Evolutionary conservation across 2,888 invertebrate species (phyloP).

Genomic region (Tortrix viridana): DNA sequence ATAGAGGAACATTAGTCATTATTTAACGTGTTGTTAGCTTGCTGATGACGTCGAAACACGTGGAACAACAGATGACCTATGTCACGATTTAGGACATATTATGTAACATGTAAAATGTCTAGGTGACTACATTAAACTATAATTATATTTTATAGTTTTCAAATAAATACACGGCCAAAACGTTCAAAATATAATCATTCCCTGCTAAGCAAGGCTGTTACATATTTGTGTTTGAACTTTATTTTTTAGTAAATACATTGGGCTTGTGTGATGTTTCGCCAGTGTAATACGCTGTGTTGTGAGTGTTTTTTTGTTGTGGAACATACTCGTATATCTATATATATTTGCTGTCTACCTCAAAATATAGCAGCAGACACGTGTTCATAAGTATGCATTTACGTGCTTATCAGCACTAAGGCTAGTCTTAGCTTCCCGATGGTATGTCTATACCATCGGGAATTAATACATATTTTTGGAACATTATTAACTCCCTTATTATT

Average conservation of each 20-base stretch:
- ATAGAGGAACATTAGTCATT: neutral
- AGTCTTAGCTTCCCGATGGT: no score
- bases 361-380: neutral
- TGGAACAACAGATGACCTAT: neutral
- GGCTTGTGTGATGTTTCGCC: conserved; percentile 69
- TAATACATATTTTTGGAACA: no score
- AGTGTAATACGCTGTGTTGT: conserved; percentile 49
- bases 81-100: no score
- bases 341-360: neutral
- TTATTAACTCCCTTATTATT: no score
- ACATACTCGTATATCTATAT: neutral
- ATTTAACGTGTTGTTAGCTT: neutral
- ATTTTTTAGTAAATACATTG: conserved; percentile 31
- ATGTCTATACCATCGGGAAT: no score
- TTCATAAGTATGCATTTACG: no score
- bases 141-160: no score
- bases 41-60: neutral
- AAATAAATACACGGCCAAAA: conserved; percentile 2
- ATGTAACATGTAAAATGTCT: no score
- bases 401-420: no score
- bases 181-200: conserved; percentile 1
- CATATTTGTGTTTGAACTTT: conserved; percentile 16
- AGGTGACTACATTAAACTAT: no score
- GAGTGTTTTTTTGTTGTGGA: conserved; percentile 24
- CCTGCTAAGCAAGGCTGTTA: conserved; percentile 15